Conservation (phyloP, 2,888 invertebrate species). For the Schizotus pectinicornis region DNA sequence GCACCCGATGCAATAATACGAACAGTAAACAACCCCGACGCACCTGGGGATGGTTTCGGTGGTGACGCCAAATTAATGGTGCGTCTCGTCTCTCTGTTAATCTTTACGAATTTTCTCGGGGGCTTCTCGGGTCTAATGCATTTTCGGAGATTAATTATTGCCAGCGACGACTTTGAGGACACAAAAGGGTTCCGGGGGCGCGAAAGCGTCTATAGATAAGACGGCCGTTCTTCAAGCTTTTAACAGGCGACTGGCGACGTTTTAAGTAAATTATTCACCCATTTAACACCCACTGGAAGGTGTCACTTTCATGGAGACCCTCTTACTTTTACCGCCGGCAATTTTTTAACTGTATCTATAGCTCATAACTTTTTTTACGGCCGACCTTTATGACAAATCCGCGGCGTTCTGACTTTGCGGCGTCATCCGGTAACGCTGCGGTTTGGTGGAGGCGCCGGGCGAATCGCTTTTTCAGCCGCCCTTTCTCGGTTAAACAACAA, state of each 20-base stretch:
- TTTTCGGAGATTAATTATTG: constrained; percentile 2
- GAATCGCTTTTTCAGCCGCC: no score
- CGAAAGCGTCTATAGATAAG: background rate
- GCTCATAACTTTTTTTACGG: no score
- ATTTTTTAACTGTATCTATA: no score
- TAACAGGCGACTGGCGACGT: background rate
- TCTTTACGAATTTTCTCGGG: background rate
- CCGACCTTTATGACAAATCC: no score
- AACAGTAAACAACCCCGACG: constrained; percentile 7
- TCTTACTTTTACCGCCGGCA: background rate
- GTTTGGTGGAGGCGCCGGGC: no score
- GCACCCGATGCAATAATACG: constrained; percentile 11
- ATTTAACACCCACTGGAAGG: no score
- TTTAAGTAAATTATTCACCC: no score
- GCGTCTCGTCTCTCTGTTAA: constrained; percentile 16
- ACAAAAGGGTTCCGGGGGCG: background rate
- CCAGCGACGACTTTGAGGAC: background rate
- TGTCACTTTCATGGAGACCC: background rate
- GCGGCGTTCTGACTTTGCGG: no score
- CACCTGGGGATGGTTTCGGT: background rate
- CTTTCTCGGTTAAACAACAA: no score
- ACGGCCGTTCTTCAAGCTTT: background rate
- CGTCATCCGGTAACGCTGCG: no score
- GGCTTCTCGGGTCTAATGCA: background rate
- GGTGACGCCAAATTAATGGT: constrained; percentile 13